Conservation (phyloP, 2,113 vertebrate species). For the Phyllopteryx taeniolatus region DNA sequence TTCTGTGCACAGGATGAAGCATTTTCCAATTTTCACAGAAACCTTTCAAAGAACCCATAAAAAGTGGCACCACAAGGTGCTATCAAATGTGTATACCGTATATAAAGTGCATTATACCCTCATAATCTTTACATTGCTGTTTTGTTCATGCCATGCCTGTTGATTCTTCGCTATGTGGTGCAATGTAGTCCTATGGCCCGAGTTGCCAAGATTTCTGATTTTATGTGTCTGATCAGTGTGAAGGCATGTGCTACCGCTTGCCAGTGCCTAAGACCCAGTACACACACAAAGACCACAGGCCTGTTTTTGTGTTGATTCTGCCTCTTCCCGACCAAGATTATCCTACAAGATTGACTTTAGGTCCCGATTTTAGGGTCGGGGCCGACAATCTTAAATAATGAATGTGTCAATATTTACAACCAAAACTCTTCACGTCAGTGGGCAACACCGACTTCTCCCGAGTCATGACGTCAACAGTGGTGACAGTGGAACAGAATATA, state of each 20-base stretch:
- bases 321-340: no score
- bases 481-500: no score
- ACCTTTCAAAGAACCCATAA: conserved; percentile 24
- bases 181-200: neutral
- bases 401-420: no score
- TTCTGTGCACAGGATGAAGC: neutral
- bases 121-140: neutral
- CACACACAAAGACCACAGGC: no score
- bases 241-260: conserved; percentile 19
- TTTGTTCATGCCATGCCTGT: neutral
- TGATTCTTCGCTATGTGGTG: neutral
- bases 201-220: neutral
- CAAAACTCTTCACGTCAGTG: no score
- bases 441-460: no score
- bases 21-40: conserved; percentile 1
- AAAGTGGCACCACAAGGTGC: conserved; percentile 15
- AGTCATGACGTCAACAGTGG: no score
- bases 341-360: no score
- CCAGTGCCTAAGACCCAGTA: neutral
- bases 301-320: no score
- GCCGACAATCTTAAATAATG: no score
- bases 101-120: neutral
- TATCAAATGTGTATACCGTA: conserved; percentile 7
- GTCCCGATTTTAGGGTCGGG: no score
- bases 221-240: conserved; percentile 23